A percentile compares a stretch with the other conserved stretches of the same genome.
Conservation (phyloP, 2,888 invertebrate genomes). For the Orchesella flavescens region DNA sequence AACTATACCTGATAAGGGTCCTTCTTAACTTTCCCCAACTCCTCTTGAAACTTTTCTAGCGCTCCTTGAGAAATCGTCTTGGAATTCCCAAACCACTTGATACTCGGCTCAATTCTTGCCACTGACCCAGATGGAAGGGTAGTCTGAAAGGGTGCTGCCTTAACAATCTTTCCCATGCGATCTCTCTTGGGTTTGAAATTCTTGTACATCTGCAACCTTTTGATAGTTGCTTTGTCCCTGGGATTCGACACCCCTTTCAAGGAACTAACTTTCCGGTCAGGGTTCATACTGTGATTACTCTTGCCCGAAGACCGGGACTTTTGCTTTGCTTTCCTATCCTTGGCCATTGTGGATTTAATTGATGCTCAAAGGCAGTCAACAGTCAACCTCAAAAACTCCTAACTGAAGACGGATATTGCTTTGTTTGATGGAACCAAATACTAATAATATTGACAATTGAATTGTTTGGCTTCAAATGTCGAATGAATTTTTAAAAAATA, state of each 20-base stretch:
- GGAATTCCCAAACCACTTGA: constrained; percentile 99
- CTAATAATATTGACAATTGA: no score
- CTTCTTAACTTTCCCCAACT: constrained; percentile 93
- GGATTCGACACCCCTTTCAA: constrained; percentile 89
- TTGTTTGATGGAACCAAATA: no score
- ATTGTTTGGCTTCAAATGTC: no score
- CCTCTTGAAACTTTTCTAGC: constrained; percentile 91
- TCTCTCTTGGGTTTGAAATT: constrained; percentile 97
- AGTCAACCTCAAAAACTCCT: no score
- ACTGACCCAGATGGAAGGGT: constrained; percentile 89
- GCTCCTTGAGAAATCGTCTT: constrained; percentile 95
- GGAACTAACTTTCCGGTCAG: constrained; percentile 83
- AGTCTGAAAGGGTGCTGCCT: constrained; percentile 96
- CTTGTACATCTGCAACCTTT: constrained; percentile 97
- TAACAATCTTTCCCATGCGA: constrained; percentile 87
- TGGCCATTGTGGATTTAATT: no score
- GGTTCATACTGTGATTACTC: constrained; percentile 69
- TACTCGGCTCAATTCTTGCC: constrained; percentile 96
- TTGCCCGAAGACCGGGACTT: constrained; percentile 69
- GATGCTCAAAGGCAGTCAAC: no score
- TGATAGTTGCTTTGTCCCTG: constrained; percentile 94
- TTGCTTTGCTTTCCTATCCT: constrained; percentile 36
- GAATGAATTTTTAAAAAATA: no score
- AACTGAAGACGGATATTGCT: no score
- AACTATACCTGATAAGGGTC: constrained; percentile 89